Conservation (phyloP, 2,888 invertebrate genomes). For the Agapetus fuscipes region DNA sequence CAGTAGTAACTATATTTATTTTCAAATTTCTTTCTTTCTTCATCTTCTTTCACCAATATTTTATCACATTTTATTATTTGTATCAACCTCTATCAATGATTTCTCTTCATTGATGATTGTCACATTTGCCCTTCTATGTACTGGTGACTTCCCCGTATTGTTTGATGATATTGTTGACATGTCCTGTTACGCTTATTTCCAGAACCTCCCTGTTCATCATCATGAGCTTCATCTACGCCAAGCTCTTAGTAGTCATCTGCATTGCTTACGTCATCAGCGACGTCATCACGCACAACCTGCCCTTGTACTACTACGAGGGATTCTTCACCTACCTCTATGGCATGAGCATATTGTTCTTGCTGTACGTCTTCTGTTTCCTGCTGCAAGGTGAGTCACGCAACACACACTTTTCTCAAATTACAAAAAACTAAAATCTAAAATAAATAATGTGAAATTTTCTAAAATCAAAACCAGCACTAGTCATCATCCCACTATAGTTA, state of each 20-base stretch:
- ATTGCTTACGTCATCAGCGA: slow-evolving; percentile 91
- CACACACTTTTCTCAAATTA: too few relatives aligned
- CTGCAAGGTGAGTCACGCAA: slow-evolving; percentile 52
- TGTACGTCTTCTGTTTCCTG: slow-evolving; percentile 91
- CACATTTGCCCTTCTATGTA: not conserved
- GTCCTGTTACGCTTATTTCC: slow-evolving; percentile 34
- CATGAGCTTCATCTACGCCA: slow-evolving; percentile 93
- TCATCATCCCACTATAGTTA: too few relatives aligned
- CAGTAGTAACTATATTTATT: too few relatives aligned
- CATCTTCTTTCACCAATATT: too few relatives aligned
- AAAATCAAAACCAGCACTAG: too few relatives aligned
- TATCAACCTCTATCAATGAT: too few relatives aligned
- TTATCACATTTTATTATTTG: too few relatives aligned
- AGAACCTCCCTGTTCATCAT: slow-evolving; percentile 92
- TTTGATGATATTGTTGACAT: not conserved
- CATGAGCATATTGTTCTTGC: slow-evolving; percentile 83
- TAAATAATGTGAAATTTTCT: too few relatives aligned
- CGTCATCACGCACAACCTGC: slow-evolving; percentile 86
- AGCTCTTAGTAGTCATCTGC: slow-evolving; percentile 87
- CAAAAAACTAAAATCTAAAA: too few relatives aligned
- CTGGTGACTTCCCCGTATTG: not conserved
- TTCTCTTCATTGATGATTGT: not conserved
- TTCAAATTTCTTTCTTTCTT: too few relatives aligned
- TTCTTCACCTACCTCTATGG: slow-evolving; percentile 93
- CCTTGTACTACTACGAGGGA: slow-evolving; percentile 88